Evolutionary conservation across 2,888 invertebrate genomes (phyloP), one percentile per base, ranked within the genome.

Genomic region (Brachypterus glaber): DNA sequence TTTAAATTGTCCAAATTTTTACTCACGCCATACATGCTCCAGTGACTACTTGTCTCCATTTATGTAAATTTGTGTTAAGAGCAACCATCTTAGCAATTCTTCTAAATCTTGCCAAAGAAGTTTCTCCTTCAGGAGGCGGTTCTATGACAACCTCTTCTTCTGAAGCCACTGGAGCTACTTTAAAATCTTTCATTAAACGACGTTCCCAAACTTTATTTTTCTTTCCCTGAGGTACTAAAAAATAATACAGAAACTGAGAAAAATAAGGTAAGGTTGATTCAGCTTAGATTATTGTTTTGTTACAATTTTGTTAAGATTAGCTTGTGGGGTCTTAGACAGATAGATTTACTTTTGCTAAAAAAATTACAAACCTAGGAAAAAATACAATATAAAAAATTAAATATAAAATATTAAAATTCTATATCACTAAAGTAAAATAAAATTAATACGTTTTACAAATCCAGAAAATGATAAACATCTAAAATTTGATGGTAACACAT

Each of bases 181-280:
- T 86, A 69, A 89, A 89, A 62, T 87, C 87, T 60, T 84, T 85
- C 82, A 90, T 85, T 35, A 90, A 66, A 1, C 84, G 74, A n/a
- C 89, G 73, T 60, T 90, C 89, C 87, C 89, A 88, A 0, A 86
- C 70, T 55, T 82, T 82, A 72, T 84, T 85, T 43, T 76, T 77
- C 54, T 81, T 83, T 1, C 84, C 87, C 21, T 82, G 71, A 17
- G 80, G 73, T 47, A 77, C 84, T 83, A 3, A 55, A 55, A 39
- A n/a, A 35, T 25, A 34, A 27, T 11, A 37, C 25, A 26, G 15
- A 35, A 17, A n/a, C n/a, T n/a, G n/a, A n/a, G n/a, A n/a, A n/a
- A n/a, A n/a, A n/a, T n/a, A n/a, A n/a, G n/a, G n/a, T n/a, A n/a
- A n/a, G n/a, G n/a, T n/a, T n/a, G n/a, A n/a, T n/a, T n/a, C n/a